Evolutionary conservation across 2,797 vertebrate genomes (phyloP).

Genomic region (Echeneis naucrates): DNA sequence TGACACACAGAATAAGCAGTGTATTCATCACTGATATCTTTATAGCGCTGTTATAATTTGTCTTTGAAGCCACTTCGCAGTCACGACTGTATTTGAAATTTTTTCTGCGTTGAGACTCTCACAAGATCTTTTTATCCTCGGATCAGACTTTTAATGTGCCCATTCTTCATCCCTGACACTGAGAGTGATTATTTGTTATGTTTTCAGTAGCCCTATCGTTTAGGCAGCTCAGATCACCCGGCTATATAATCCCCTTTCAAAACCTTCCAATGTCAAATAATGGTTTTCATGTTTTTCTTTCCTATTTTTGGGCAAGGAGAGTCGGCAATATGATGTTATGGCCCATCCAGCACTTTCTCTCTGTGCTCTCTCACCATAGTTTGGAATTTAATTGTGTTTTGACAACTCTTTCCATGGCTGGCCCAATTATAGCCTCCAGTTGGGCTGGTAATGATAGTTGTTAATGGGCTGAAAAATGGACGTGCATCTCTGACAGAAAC

Average conservation of each 20-base stretch:
- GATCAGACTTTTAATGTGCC: slow-evolving; percentile 72
- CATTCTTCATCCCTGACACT: slow-evolving; percentile 76
- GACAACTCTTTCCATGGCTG: slow-evolving; percentile 83
- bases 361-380: slow-evolving; percentile 78
- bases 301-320: slow-evolving; percentile 84
- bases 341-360: slow-evolving; percentile 69
- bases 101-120: slow-evolving; percentile 58
- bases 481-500: slow-evolving; percentile 84
- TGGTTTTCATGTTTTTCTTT: slow-evolving; percentile 87
- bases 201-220: slow-evolving; percentile 78
- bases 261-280: slow-evolving; percentile 82
- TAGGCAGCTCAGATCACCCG: slow-evolving; percentile 68
- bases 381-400: slow-evolving; percentile 88
- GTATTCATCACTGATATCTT: slow-evolving; percentile 47
- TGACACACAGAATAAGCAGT: slow-evolving; percentile 41
- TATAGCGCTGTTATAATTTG: slow-evolving; percentile 46
- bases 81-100: slow-evolving; percentile 56
- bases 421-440: slow-evolving; percentile 84
- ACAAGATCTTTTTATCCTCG: slow-evolving; percentile 63
- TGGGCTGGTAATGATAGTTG: slow-evolving; percentile 85
- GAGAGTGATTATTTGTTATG: slow-evolving; percentile 81
- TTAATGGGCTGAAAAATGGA: slow-evolving; percentile 85
- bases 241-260: slow-evolving; percentile 76
- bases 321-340: slow-evolving; percentile 77
- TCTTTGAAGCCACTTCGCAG: slow-evolving; percentile 38